Evolutionary conservation across 2,888 invertebrate species (phyloP), one percentile per base, ranked within the genome.

Genomic region (Mesopsocus fuscifrons): DNA sequence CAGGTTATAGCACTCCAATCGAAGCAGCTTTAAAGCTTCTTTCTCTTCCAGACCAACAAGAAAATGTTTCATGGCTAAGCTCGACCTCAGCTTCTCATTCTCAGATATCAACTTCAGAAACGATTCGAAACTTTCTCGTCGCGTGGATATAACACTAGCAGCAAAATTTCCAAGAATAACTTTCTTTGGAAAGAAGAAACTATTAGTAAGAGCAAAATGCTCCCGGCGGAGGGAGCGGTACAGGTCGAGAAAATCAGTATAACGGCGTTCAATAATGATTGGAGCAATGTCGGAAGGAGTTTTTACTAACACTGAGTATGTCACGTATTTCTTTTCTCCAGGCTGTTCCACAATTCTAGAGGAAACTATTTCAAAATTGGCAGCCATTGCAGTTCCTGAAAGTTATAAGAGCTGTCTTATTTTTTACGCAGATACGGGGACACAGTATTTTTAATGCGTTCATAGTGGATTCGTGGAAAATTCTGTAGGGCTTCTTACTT

Each of bases 141-240:
- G 63, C 31, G 66, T 64, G 2, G 70, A 68, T 53, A 80, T 78
- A 41, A 78, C 57, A 49, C 67, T 71, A 11, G 72, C 67, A 41
- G 75, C 74, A 54, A 80, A 81, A 55, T 81, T 81, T 2, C 79
- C 78, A 49, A 74, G 59, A 3, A 78, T 54, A 46, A 71, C 72
- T 64, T 79, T 79, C 56, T 72, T 72, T 8, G 80, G 79, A 57
- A 80, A 79, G 41, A 64, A 59, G 4, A 75, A 56, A 45, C 55
- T 59, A 42, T 55, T 57, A 58, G 79, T 58, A 45, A 71, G 55
- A 23, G 59, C 52, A 1, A 77, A 69, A 55, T 65, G 64, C 41
- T 71, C 70, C 47, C 68, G 71, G 51, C 68, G 73, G 18, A 81
- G 59, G 2, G 65, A 64, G 49, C 65, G 68, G 54, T 72, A 78